A percentile compares a stretch with the other conserved stretches of the same genome.
Evolutionary conservation across 2,888 invertebrate species (phyloP).

Genomic region (Drosophila subsilvestris): DNA sequence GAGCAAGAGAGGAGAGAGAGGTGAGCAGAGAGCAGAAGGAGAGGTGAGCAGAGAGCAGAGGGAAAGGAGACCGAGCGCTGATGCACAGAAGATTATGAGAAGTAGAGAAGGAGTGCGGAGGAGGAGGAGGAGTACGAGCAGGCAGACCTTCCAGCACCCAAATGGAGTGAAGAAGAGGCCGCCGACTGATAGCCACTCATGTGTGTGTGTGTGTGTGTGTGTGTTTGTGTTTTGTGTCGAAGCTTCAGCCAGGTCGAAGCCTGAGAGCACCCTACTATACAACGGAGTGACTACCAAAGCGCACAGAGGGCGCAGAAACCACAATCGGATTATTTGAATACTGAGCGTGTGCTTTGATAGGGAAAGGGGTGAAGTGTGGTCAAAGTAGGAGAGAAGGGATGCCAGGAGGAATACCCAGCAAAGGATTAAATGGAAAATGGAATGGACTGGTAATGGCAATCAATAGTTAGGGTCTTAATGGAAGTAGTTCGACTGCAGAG

Average conservation of each 20-base stretch:
- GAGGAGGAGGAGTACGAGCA: not conserved
- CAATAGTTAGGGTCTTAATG: not conserved
- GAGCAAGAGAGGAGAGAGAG: not conserved
- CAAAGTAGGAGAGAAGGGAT: not conserved
- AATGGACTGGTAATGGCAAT: not conserved
- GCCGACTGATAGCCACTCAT: not conserved
- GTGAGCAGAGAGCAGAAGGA: slow-evolving; percentile 2
- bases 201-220: not conserved
- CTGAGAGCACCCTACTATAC: not conserved
- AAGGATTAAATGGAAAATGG: not conserved
- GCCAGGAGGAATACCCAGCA: not conserved
- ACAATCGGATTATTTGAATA: not conserved
- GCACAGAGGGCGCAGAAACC: not conserved
- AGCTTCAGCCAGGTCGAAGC: not conserved
- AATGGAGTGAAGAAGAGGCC: not conserved
- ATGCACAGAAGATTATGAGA: slow-evolving; percentile 44
- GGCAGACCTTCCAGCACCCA: too few relatives aligned
- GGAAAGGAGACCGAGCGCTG: too few relatives aligned
- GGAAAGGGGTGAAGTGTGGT: too few relatives aligned
- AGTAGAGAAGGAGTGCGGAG: slow-evolving; percentile 9
- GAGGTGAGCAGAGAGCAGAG: not conserved
- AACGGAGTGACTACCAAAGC: not conserved
- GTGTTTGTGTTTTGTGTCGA: not conserved
- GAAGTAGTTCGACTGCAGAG: not conserved
- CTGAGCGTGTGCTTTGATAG: not conserved